Percentiles rank a stretch among this genome's conserved stretches.
Evolutionary conservation across 2,888 invertebrate species (phyloP).

Genomic region (Acanthosepion lycidas): DNA sequence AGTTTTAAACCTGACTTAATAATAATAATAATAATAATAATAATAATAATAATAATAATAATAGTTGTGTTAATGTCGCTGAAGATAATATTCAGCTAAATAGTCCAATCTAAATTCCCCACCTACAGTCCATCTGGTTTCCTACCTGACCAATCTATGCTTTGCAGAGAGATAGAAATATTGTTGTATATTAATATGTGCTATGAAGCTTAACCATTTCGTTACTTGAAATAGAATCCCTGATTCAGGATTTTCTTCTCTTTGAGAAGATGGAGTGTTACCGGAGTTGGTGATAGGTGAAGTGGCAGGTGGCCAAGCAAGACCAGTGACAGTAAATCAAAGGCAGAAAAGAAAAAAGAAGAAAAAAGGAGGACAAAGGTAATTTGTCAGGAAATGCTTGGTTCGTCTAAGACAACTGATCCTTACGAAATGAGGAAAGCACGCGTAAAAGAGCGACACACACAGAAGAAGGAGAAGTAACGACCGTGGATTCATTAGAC

Average conservation of each 20-base stretch:
- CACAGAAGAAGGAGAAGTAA: background rate
- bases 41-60: too few species aligned
- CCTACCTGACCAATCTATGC: background rate
- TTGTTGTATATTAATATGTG: constrained; percentile 3
- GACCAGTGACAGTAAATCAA: constrained; percentile 20
- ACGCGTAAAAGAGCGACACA: background rate
- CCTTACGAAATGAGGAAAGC: background rate
- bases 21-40: too few species aligned
- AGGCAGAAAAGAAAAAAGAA: background rate
- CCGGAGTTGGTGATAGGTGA: background rate
- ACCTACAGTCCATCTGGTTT: background rate
- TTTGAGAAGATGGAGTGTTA: background rate
- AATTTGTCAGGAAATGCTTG: constrained; percentile 33
- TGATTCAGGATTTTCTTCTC: background rate
- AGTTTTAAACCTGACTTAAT: too few species aligned
- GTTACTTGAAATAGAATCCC: constrained; percentile 33
- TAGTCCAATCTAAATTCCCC: background rate
- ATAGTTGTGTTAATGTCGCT: too few species aligned
- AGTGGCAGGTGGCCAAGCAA: constrained; percentile 11
- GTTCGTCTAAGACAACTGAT: constrained; percentile 33
- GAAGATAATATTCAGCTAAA: background rate
- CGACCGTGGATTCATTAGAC: constrained; percentile 13
- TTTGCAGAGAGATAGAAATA: background rate
- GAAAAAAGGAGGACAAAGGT: background rate
- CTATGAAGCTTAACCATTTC: background rate